These are phyloP conservation scores for Bradypodion ventrale DNA, from an alignment of 2,797 vertebrate genomes.

Conservation along the genomic window DNA sequence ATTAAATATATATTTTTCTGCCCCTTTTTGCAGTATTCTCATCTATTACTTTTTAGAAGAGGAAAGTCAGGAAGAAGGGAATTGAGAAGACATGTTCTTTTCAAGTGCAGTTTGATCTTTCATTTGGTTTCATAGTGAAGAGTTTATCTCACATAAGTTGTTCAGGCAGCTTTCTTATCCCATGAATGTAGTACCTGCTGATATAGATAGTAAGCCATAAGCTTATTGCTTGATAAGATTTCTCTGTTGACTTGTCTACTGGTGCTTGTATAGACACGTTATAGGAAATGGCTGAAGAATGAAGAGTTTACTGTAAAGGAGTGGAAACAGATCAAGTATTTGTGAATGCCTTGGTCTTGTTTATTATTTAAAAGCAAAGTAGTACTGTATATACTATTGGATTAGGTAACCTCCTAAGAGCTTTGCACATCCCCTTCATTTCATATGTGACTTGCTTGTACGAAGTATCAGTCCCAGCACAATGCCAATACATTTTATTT, in stretches of 20 bases:
- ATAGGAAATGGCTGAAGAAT: background rate
- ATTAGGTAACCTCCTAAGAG: background rate
- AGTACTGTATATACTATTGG: background rate
- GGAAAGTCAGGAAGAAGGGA: background rate
- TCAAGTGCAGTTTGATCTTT: background rate
- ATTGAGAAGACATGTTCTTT: background rate
- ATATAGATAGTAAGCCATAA: slow-evolving; percentile 13
- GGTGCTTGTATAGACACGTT: background rate
- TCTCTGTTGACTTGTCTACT: slow-evolving; percentile 1
- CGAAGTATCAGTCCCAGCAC: background rate
- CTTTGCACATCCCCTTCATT: background rate
- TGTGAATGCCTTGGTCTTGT: background rate
- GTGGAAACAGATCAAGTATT: background rate
- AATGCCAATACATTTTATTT: background rate
- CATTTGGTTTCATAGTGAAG: background rate
- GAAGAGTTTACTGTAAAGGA: background rate
- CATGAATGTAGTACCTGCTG: background rate
- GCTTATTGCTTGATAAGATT: background rate
- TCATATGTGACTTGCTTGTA: background rate
- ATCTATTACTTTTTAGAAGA: background rate
- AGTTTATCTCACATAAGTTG: background rate
- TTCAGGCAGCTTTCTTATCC: slow-evolving; percentile 12
- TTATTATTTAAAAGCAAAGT: background rate
- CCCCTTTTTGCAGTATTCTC: background rate
- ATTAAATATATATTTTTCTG: background rate